Evolutionary conservation across 2,888 invertebrate genomes (phyloP).

Genomic region (Lottia gigantea): DNA sequence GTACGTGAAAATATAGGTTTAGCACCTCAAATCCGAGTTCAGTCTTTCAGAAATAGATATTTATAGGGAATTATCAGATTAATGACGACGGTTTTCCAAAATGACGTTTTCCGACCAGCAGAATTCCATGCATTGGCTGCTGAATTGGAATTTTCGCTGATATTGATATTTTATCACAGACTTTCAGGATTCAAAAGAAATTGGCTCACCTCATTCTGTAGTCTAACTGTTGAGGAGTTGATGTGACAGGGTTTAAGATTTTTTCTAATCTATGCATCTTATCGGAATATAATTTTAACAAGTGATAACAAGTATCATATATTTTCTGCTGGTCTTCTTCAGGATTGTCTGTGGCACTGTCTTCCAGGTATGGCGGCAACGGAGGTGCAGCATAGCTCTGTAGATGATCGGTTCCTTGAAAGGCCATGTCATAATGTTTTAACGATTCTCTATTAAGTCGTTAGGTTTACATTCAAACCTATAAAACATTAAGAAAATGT

Average conservation of each 20-base stretch:
- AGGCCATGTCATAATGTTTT: constrained; percentile 77
- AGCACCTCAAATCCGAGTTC: too few species aligned
- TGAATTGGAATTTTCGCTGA: too few species aligned
- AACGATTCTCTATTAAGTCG: constrained; percentile 80
- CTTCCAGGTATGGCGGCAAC: constrained; percentile 63
- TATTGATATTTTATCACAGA: background rate
- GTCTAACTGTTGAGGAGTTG: constrained; percentile 84
- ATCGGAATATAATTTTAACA: constrained; percentile 81
- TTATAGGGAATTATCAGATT: too few species aligned
- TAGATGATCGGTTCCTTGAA: constrained; percentile 38
- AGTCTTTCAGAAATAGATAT: too few species aligned
- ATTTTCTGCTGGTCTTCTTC: constrained; percentile 33
- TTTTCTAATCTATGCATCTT: constrained; percentile 73
- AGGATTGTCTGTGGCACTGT: constrained; percentile 21
- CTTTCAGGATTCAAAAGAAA: background rate
- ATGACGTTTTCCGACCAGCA: too few species aligned
- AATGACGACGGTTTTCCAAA: too few species aligned
- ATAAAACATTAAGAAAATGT: constrained; percentile 27
- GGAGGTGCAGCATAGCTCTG: constrained; percentile 61
- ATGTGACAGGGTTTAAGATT: constrained; percentile 79
- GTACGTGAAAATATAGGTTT: too few species aligned
- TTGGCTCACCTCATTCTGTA: constrained; percentile 72
- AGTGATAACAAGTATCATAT: constrained; percentile 81
- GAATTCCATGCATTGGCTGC: too few species aligned
- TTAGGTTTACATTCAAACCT: constrained; percentile 80